Evolutionary conservation across 2,797 vertebrate species (phyloP), one percentile per base, ranked within the genome.

Genomic region (Phrynocephalus vlangalii): DNA sequence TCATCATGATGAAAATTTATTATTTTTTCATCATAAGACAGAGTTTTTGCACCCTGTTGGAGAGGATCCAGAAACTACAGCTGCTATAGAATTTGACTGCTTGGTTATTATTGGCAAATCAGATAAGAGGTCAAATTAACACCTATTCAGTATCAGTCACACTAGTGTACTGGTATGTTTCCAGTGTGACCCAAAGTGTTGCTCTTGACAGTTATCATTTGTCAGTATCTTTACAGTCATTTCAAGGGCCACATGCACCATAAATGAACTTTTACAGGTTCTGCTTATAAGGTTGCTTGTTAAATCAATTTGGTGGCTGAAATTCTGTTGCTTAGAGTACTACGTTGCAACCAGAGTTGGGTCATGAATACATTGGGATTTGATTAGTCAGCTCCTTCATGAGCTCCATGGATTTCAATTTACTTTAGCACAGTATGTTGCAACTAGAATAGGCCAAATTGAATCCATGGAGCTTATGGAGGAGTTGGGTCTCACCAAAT

Each of bases 251-350:
- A 60, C 30, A 38, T 28, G 33, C 0, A 67, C 3, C 13, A 22
- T 38, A 88, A 94, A 33, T 7, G 20, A 81, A 81, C 66, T 66
- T 44, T 67, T 13, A 30, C 22, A 4, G 60, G 63, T n/a, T 11
- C 63, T 66, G 28, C 28, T 67, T 11, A 38, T 80, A 6, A 38
- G 24, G 20, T n/a, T 24, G 33, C 63, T 22, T 24, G 63, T 30
- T 22, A 81, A 30, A 81, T 66, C 79, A 81, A 6, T 16, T 66
- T 24, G 5, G 79, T n/a, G 60, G 11, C 60, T 52, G 52, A 52
- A 52, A 52, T 52, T 6, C 52, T 7, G 52, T 52, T 52, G 52
- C 11, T 52, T 52, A 52, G 52, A 6, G 11, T 52, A 52, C 6
- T 52, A 52, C 6, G 52, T 52, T 52, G 52, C 52, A 52, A 33